Base-by-base conservation (phyloP, 1,140 invertebrate species). In the Anoplolepis gracilipes region DNA sequence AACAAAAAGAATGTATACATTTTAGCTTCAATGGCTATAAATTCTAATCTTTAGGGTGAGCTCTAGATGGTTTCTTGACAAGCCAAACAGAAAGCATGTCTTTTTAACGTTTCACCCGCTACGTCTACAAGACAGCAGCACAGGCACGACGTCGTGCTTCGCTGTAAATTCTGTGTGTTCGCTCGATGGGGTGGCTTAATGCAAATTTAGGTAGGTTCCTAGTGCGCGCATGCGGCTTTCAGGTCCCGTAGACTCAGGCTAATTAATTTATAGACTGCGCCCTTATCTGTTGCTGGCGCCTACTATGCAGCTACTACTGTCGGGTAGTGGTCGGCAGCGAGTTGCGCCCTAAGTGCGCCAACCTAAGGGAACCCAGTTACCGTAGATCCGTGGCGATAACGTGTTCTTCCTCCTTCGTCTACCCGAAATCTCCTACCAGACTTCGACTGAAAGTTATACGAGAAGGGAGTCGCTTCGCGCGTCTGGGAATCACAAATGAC, bases 221-320 rank as follows among this genome's bases (percentile, higher is more conserved):
- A 16, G 64, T 46, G 77, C 75, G 85, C 75, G 85, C 85, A 86
- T 55, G 88, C 77, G 88, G 93, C 93, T 94, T 92, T 93, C 90
- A 91, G 89, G 92, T 92, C 91, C 92, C 90, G 84, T 86, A 91
- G 92, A 92, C 91, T 94, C 91, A 88, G 90, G 85, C 92, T 94
- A 94, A 94, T 94, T 94, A 94, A 94, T 94, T 94, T 94, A 94
- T 93, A 93, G 93, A 92, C 92, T 77, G 90, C 85, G 78, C 85
- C 85, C 87, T 92, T 93, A 93, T 93, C 91, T 91, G 91, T 93
- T 92, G 90, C 90, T 77, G 77, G 85, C 55, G 87, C 87, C 86
- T 62, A 77, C 79, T 88, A 25, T 67, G 25, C 62, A 69, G 19
- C 55, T 59, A 70, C 85, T 62, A 28, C 73, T 30, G 28, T 53